These are phyloP conservation scores for Cynopterus sphinx DNA, from an alignment of 2,797 vertebrate genomes.

Conservation along the genomic window DNA sequence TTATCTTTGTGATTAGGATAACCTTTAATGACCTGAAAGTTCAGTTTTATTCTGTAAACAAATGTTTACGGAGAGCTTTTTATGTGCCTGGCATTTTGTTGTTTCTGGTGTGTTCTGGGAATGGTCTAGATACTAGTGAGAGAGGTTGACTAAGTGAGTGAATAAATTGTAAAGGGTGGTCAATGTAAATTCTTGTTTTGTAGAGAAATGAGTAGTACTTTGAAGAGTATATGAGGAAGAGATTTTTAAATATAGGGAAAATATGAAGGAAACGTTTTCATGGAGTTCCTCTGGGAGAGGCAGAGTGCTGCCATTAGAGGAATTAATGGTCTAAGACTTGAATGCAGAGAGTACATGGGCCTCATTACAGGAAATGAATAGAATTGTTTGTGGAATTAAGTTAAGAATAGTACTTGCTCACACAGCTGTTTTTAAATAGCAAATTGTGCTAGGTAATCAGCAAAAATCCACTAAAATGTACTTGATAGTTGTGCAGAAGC, in stretches of 20 bases:
- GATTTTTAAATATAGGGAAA: constrained; percentile 32
- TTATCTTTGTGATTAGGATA: constrained; percentile 7
- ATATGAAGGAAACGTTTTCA: constrained; percentile 50
- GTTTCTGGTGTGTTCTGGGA: constrained; percentile 38
- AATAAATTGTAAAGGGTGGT: not conserved
- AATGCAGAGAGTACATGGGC: constrained; percentile 50
- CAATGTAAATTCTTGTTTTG: constrained; percentile 4
- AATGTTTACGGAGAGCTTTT: not conserved
- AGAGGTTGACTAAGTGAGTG: not conserved
- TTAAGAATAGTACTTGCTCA: constrained; percentile 82
- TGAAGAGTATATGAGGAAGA: not conserved
- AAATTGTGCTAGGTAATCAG: constrained; percentile 81
- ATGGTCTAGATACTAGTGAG: not conserved
- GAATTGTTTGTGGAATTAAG: constrained; percentile 81
- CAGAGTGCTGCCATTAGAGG: constrained; percentile 61
- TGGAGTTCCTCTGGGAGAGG: constrained; percentile 12
- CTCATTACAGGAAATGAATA: constrained; percentile 84
- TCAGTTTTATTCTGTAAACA: constrained; percentile 18
- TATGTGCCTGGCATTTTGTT: not conserved
- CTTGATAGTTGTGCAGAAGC: constrained; percentile 71
- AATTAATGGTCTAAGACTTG: constrained; percentile 74
- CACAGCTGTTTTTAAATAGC: constrained; percentile 78
- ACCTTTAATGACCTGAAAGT: not conserved
- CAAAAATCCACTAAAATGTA: constrained; percentile 76
- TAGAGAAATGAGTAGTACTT: constrained; percentile 35